A percentile compares a stretch with the other conserved stretches of the same genome.
These are phyloP conservation scores for Miichthys miiuy DNA, from an alignment of 2,797 vertebrate species.

Conservation along the genomic window DNA sequence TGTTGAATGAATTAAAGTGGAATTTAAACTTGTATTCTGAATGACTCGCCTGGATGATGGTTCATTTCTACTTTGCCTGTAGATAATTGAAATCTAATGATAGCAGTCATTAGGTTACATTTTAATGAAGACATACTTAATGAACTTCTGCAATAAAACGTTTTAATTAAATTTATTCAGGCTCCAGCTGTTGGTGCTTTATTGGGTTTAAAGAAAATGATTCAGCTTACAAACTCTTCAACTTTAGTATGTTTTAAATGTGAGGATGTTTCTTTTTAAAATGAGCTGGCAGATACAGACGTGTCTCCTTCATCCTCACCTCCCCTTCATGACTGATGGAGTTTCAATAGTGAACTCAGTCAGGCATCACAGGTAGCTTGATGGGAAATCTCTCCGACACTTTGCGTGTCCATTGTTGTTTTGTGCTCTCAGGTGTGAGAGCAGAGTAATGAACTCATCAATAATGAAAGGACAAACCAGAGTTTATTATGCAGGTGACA, in stretches of 20 bases:
- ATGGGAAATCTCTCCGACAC: neutral
- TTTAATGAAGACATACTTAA: neutral
- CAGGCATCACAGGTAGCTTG: neutral
- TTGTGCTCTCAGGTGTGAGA: constrained; percentile 2
- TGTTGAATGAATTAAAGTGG: neutral
- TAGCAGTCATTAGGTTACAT: too few relatives aligned
- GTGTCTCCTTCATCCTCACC: neutral
- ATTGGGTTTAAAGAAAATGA: neutral
- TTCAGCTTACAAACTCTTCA: neutral
- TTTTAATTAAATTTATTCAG: neutral
- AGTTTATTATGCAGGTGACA: neutral
- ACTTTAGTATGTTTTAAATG: neutral
- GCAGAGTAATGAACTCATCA: neutral
- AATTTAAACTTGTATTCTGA: neutral
- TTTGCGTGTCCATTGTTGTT: neutral
- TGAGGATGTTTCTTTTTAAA: neutral
- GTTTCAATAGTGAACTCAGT: neutral
- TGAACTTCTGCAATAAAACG: neutral
- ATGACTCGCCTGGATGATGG: too few relatives aligned
- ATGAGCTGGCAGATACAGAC: neutral
- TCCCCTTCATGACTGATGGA: neutral
- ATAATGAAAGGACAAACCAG: neutral
- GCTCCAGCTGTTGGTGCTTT: neutral
- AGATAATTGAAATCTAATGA: too few relatives aligned
- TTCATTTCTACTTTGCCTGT: too few relatives aligned